Base-by-base conservation (phyloP, 2,113 vertebrate species). In the Sylvietta virens region DNA sequence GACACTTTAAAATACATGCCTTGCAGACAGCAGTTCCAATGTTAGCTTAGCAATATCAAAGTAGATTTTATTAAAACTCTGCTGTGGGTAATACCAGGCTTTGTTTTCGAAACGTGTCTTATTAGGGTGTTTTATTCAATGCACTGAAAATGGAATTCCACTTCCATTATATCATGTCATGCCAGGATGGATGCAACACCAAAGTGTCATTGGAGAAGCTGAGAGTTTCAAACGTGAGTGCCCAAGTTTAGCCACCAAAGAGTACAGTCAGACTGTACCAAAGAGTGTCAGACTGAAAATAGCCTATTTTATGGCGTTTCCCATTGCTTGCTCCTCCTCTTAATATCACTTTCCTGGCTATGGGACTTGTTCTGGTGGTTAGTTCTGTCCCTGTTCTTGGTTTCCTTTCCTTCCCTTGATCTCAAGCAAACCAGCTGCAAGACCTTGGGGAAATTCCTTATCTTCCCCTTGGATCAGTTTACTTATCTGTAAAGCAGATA, bases 361-460 rank as follows among this genome's bases (percentile, higher is more conserved):
- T 19, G 39, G 42, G 61, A 51, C 10, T 3, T 1, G 1, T 50
- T 81, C 65, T 57, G 39, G 14, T 57, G 35, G 66, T 87, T 76
- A 57, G 24, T 64, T 92, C 53, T 2, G 9, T 53, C 65, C 33
- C 37, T 56, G 1, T 65, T 81, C 53, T 40, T 79, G 37, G 35
- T 94, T 94, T 88, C 40, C 39, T 86, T 91, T 48, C 54, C 40
- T 82, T 88, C 12, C 8, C 94, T 93, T 57, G 28, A 81, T 78
- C 92, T 90, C 26, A 64, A 86, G 48, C 51, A 93, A 92, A 83
- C 80, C 88, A 88, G 71, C 60, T 88, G 79, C 30, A 45, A 86
- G 88, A 86, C 69, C 82, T 92, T 67, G 72, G 76, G 85, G 93
- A 96, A 94, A 86, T 61, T 56, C 80, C 56, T 93, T 93, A 95